Evolutionary conservation across 2,888 invertebrate genomes (phyloP), one percentile per base, ranked within the genome.

Genomic region (Drosophila tanythrix): DNA sequence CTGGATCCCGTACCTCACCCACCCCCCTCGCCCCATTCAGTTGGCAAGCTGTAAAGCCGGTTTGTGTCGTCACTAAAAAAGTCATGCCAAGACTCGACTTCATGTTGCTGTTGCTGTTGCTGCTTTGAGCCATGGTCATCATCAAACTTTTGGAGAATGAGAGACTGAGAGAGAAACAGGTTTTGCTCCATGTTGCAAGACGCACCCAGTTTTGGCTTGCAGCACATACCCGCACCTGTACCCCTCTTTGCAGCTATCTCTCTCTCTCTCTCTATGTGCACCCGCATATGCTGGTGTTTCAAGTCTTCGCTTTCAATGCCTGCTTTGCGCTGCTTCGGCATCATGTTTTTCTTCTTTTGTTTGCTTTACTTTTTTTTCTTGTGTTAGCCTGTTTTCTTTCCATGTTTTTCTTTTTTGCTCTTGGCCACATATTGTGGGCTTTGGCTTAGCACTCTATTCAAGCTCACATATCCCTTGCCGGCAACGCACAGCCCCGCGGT

Each of bases 61-160:
- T 88, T 87, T 88, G 79, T 87, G 87, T 87, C 87, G 87, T 87
- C 86, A 87, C 89, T 81, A 76, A 86, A 78, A 83, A 79, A 81
- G 69, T 72, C 80, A 66, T 51, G 62, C 70, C 56, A 63, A 55
- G 80, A 74, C 74, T 70, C 70, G 52, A 58, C 64, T 58, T 64
- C 21, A 25, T 72, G 56, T 25, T 62, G 52, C 25, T 67, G 56
- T n/a, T 59, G 52, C 25, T 67, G 60, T 29, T 74, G 63, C 29
- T 68, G 62, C 51, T 75, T 50, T 73, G 60, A 73, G 61, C 72
- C 81, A 74, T 76, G 67, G 80, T 80, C 79, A 79, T 74, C 70
- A 68, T 53, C 76, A 69, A 53, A 66, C 76, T 64, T 64, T 59
- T 46, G 36, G 27, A 27, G 36, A 36, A 36, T 36, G 36, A 25